Base-by-base conservation (phyloP, 2,797 vertebrate genomes). In the Aldrovandia affinis region DNA sequence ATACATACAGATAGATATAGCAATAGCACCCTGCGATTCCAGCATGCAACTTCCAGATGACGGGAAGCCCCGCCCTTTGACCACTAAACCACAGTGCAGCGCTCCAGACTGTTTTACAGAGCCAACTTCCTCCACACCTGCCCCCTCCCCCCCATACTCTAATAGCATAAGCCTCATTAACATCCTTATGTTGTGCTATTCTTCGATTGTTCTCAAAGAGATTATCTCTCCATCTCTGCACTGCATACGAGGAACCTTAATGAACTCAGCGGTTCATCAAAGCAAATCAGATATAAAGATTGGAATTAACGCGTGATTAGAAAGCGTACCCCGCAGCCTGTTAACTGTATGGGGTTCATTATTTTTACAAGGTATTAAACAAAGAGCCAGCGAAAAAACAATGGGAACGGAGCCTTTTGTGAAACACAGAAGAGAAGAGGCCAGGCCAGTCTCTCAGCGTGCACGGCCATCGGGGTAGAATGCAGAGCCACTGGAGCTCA, bases 231-330 rank as follows among this genome's bases (percentile, higher is more conserved):
- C 25, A 77, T 77, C 73, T 77, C 42, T 47, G 73, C 73, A 42
- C 73, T 77, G 73, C 73, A 77, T 77, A 77, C 3, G 73, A 77
- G 73, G 42, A 77, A 25, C 73, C 42, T 77, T 47, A 44, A 47
- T 77, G 73, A 77, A 77, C 73, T 77, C 39, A 47, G 73, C 73
- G 47, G 73, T 47, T 77, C 73, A 77, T 77, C 73, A 77, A 77
- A 77, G 73, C 39, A n/a, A 77, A 77, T 77, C 73, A 77, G 73
- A 77, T 47, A 77, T 47, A 77, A 77, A 77, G 73, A 77, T 47
- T n/a, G 42, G 73, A 47, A 77, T 77, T 44, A 77, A n/a, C 44
- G 42, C 73, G n/a, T 25, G 10, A 47, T 77, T 47, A 47, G 73
- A 77, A 77, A 77, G 70, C 73, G 9, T 1, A 18, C 25, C 22